A percentile compares a stretch with the other conserved stretches of the same genome.
Evolutionary conservation across 1,140 invertebrate genomes (phyloP).

Genomic region (Drosophila funebris): DNA sequence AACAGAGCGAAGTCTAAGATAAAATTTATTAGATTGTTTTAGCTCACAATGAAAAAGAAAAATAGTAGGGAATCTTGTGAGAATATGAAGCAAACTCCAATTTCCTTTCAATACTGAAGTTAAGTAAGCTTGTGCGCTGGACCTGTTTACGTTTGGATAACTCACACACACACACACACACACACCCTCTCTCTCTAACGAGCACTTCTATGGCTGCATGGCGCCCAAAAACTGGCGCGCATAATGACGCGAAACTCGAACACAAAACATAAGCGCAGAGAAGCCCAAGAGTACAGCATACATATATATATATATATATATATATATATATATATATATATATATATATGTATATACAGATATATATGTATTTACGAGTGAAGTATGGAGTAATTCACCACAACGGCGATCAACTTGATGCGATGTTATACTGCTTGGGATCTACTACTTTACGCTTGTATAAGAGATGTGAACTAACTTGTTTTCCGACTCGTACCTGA

Average conservation of each 20-base stretch:
- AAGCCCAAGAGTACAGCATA: slow-evolving; percentile 14
- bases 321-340: not conserved
- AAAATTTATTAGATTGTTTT: not conserved
- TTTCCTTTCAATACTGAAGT: slow-evolving; percentile 11
- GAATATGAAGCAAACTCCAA: not conserved
- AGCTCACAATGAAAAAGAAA: not conserved
- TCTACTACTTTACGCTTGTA: slow-evolving; percentile 34
- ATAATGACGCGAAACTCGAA: slow-evolving; percentile 64
- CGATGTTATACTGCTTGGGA: slow-evolving; percentile 13
- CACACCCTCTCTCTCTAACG: slow-evolving; percentile 5
- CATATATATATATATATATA: not conserved
- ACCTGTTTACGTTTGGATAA: slow-evolving; percentile 13
- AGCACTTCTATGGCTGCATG: slow-evolving; percentile 48
- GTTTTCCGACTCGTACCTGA: slow-evolving; percentile 34
- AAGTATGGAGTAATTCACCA: slow-evolving; percentile 40
- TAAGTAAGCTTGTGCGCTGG: not conserved
- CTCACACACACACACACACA: slow-evolving; percentile 5
- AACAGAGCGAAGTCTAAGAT: not conserved
- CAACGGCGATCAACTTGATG: slow-evolving; percentile 22
- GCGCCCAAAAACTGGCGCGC: slow-evolving; percentile 68
- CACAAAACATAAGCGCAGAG: slow-evolving; percentile 53
- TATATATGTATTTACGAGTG: not conserved
- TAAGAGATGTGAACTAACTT: slow-evolving; percentile 65
- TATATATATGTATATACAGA: not conserved
- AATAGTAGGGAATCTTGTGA: no score